Evolutionary conservation across 2,797 vertebrate species (phyloP).

Genomic region (Austrolebias charrua): DNA sequence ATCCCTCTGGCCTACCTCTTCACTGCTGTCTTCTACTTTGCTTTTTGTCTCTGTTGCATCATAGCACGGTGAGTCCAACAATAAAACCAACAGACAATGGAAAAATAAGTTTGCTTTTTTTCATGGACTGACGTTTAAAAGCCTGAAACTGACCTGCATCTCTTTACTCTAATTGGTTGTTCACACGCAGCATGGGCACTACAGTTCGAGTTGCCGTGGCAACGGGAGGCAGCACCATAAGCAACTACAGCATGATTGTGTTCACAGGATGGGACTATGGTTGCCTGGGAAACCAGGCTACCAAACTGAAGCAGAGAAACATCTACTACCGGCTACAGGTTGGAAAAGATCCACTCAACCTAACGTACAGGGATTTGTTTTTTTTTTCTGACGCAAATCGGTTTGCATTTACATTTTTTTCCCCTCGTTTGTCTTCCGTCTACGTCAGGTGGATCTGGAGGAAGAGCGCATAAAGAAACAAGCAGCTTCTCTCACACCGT

Average conservation of each 20-base stretch:
- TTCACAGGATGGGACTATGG: conserved; percentile 89
- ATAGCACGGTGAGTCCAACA: conserved; percentile 78
- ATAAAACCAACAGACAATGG: not conserved
- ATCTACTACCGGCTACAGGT: conserved; percentile 87
- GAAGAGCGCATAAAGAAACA: conserved; percentile 74
- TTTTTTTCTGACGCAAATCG: not conserved
- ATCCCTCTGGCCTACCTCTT: conserved; percentile 84
- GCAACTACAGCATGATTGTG: conserved; percentile 83
- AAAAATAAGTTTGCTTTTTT: too few relatives aligned
- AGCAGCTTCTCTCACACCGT: conserved; percentile 71
- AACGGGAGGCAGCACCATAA: conserved; percentile 74
- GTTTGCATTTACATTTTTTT: not conserved
- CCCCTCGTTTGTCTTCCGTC: conserved; percentile 4
- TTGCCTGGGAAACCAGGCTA: conserved; percentile 73
- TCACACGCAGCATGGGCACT: conserved; percentile 77
- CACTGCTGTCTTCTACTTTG: conserved; percentile 76
- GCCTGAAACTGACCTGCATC: conserved; percentile 24
- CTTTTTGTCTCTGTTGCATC: conserved; percentile 83
- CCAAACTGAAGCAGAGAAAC: conserved; percentile 82
- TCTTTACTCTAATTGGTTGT: conserved; percentile 27
- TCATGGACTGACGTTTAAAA: conserved; percentile 14
- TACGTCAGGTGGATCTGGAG: conserved; percentile 85
- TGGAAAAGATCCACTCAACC: conserved; percentile 27
- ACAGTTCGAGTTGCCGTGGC: conserved; percentile 80
- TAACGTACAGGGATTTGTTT: not conserved